Evolutionary conservation across 2,113 vertebrate species (phyloP).

Genomic region (Myrmecobius fasciatus): DNA sequence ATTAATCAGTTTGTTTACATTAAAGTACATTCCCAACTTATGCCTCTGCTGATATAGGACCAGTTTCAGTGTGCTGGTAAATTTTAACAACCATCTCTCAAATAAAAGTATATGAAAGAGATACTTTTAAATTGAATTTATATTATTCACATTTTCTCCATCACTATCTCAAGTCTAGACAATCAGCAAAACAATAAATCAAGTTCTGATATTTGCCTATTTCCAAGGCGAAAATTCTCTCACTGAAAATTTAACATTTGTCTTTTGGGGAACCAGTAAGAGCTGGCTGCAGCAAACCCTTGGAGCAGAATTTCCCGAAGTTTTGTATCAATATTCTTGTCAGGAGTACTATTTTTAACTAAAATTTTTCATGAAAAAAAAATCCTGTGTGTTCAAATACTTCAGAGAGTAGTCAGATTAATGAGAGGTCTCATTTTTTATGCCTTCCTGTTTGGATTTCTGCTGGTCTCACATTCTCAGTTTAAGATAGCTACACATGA

Average conservation of each 20-base stretch:
- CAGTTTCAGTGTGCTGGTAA: background rate
- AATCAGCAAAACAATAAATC: background rate
- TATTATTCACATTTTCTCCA: background rate
- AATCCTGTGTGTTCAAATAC: background rate
- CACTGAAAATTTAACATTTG: background rate
- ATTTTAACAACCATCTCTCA: background rate
- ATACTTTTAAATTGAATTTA: background rate
- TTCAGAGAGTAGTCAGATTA: background rate
- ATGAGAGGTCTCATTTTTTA: background rate
- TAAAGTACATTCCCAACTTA: background rate
- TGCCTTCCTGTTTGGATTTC: background rate
- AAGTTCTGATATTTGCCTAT: background rate
- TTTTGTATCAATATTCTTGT: background rate
- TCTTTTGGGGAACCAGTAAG: background rate
- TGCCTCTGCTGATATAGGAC: background rate
- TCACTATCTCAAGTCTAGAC: background rate
- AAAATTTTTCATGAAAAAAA: background rate
- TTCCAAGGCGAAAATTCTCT: background rate
- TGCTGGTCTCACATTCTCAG: background rate
- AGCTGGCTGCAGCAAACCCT: background rate
- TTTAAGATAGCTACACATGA: background rate
- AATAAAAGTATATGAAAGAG: background rate
- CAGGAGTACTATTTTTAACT: background rate
- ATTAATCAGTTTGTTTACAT: background rate
- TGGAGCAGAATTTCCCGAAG: background rate